Conservation (phyloP, 2,888 invertebrate genomes). For the Stegophylla sp. region DNA sequence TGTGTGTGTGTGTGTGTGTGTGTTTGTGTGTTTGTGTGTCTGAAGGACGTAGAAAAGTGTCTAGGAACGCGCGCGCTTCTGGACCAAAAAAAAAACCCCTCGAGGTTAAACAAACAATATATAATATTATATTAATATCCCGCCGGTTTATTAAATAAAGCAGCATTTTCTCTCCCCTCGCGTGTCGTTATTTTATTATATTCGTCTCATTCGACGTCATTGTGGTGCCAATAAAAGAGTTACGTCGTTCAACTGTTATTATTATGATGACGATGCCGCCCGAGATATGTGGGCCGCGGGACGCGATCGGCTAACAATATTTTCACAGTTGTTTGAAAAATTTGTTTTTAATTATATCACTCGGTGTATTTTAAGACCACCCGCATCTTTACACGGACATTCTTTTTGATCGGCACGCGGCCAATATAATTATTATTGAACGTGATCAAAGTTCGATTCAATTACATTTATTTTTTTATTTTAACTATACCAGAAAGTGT, state of each 20-base stretch:
- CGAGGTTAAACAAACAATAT: slow-evolving; percentile 41
- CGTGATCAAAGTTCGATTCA: neutral
- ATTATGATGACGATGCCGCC: slow-evolving; percentile 8
- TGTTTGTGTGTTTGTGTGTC: neutral
- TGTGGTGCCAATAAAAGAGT: slow-evolving; percentile 35
- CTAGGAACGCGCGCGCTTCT: neutral
- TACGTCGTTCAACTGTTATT: slow-evolving; percentile 12
- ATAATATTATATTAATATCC: slow-evolving; percentile 41
- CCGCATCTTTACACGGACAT: neutral
- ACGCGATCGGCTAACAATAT: slow-evolving; percentile 16
- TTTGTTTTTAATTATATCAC: slow-evolving; percentile 33
- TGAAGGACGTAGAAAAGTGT: slow-evolving; percentile 28
- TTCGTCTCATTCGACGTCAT: slow-evolving; percentile 6
- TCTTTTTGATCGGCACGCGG: neutral
- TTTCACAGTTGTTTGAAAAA: slow-evolving; percentile 3
- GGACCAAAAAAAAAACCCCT: slow-evolving; percentile 6
- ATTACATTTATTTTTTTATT: neutral
- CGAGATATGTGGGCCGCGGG: neutral
- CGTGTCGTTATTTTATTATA: slow-evolving; percentile 12
- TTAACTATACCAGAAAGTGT: neutral
- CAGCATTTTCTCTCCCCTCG: slow-evolving; percentile 12
- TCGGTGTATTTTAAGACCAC: slow-evolving; percentile 14
- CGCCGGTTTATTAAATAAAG: slow-evolving; percentile 13
- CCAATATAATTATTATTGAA: neutral
- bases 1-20: no score